phyloP scores from a whole-genome alignment of 2,113 vertebrate genomes.

The Excalfactoria chinensis region DNA sequence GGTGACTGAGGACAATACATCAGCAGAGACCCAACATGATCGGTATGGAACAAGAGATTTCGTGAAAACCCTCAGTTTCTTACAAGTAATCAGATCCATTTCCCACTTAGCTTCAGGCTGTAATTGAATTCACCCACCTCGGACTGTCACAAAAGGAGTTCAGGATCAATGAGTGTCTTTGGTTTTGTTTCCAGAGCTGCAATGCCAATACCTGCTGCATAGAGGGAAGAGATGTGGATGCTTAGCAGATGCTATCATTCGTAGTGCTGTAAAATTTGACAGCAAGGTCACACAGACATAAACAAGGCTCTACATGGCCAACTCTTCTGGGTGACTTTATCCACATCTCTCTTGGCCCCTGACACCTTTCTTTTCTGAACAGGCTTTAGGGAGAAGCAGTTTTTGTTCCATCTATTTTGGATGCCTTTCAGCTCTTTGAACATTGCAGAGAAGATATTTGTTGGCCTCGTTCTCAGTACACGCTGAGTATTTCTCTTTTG shows the following conservation, averaged over 20 bases:
- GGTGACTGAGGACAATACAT: rapidly evolving
- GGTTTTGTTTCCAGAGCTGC: background rate
- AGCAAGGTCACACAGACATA: too few relatives aligned
- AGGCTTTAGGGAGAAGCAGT: background rate
- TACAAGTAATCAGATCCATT: background rate
- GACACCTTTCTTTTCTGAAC: background rate
- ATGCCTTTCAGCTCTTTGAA: background rate
- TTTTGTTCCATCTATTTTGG: background rate
- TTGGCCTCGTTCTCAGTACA: background rate
- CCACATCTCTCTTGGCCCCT: background rate
- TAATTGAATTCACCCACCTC: background rate
- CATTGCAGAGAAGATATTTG: background rate
- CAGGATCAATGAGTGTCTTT: background rate
- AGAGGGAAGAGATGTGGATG: too few relatives aligned
- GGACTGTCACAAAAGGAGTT: background rate
- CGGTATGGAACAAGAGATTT: background rate
- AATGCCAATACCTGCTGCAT: rapidly evolving
- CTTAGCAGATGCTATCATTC: too few relatives aligned
- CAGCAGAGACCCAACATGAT: background rate
- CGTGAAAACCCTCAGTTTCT: background rate
- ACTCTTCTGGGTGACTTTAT: background rate
- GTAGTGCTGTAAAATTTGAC: too few relatives aligned
- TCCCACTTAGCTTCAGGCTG: background rate
- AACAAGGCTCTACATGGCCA: background rate
- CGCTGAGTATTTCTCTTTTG: background rate